A percentile compares a stretch with the other conserved stretches of the same genome.
phyloP scores from a whole-genome alignment of 2,797 vertebrate species.

The Chromobotia macracanthus region DNA sequence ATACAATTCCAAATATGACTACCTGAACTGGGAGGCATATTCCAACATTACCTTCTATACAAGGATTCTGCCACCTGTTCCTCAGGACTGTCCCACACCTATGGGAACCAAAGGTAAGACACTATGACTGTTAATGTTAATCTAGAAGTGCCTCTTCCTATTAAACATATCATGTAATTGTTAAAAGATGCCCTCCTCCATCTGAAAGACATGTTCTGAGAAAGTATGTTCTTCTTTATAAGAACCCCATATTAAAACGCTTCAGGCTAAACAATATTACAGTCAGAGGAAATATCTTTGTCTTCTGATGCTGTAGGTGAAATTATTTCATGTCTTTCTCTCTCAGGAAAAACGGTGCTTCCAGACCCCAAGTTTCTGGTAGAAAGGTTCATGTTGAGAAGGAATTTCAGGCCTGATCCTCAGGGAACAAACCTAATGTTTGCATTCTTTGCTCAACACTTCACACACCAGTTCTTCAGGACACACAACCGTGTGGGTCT shows the following conservation, averaged over 20 bases:
- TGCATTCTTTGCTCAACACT: slow-evolving; percentile 96
- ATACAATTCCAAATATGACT: slow-evolving; percentile 87
- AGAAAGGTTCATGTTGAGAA: slow-evolving; percentile 81
- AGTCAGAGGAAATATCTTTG: too few relatives aligned
- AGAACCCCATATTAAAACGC: slow-evolving; percentile 1
- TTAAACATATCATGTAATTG: not conserved
- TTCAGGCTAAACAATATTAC: too few relatives aligned
- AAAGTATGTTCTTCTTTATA: not conserved
- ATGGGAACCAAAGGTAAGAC: slow-evolving; percentile 90
- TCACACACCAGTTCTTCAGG: slow-evolving; percentile 98
- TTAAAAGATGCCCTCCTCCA: too few relatives aligned
- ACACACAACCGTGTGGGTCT: slow-evolving; percentile 79
- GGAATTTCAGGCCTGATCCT: slow-evolving; percentile 84
- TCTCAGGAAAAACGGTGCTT: slow-evolving; percentile 83
- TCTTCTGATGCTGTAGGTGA: not conserved
- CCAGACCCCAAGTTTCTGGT: slow-evolving; percentile 82
- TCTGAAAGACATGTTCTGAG: not conserved
- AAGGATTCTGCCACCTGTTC: slow-evolving; percentile 87
- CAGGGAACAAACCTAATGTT: too few relatives aligned
- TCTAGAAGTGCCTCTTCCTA: too few relatives aligned
- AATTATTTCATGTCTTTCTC: slow-evolving; percentile 31
- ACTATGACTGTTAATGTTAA: not conserved
- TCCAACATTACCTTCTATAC: slow-evolving; percentile 90
- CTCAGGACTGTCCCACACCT: slow-evolving; percentile 85
- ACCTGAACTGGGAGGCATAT: slow-evolving; percentile 93